Conservation (phyloP, 2,888 invertebrate genomes). For the Nephrotoma flavescens region DNA sequence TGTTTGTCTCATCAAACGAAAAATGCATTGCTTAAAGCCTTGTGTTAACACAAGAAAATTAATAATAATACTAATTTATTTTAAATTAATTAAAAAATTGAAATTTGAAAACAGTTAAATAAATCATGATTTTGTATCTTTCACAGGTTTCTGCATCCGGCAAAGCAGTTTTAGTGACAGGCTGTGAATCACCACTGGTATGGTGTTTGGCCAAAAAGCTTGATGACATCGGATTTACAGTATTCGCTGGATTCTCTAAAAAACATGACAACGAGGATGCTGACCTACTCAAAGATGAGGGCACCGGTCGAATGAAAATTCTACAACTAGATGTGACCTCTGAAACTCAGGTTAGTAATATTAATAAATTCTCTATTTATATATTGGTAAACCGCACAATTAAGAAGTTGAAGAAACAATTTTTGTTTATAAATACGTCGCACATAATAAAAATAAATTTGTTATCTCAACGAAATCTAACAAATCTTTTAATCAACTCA, state of each 20-base stretch:
- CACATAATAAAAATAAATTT: background rate
- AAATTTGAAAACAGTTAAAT: background rate
- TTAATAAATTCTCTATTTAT: background rate
- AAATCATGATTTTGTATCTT: background rate
- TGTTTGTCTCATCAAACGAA: too few species aligned
- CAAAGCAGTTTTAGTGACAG: conserved; percentile 71
- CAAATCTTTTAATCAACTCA: background rate
- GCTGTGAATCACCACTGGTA: conserved; percentile 47
- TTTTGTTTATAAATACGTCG: background rate
- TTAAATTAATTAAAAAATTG: too few species aligned
- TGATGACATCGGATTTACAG: conserved; percentile 72
- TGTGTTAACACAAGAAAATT: too few species aligned
- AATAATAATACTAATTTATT: too few species aligned
- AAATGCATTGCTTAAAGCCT: too few species aligned
- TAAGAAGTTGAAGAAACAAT: background rate
- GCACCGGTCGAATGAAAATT: conserved; percentile 57
- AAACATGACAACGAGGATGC: conserved; percentile 52
- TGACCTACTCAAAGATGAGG: conserved; percentile 60
- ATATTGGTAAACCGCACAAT: background rate
- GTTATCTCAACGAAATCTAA: background rate
- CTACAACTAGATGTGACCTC: conserved; percentile 69
- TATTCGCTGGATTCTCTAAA: conserved; percentile 71
- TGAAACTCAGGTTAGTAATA: conserved; percentile 44
- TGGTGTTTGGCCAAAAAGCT: conserved; percentile 54
- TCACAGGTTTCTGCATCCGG: conserved; percentile 65